A percentile compares a stretch with the other conserved stretches of the same genome.
Evolutionary conservation across 2,888 invertebrate species (phyloP).

Genomic region (Thalpophila matura): DNA sequence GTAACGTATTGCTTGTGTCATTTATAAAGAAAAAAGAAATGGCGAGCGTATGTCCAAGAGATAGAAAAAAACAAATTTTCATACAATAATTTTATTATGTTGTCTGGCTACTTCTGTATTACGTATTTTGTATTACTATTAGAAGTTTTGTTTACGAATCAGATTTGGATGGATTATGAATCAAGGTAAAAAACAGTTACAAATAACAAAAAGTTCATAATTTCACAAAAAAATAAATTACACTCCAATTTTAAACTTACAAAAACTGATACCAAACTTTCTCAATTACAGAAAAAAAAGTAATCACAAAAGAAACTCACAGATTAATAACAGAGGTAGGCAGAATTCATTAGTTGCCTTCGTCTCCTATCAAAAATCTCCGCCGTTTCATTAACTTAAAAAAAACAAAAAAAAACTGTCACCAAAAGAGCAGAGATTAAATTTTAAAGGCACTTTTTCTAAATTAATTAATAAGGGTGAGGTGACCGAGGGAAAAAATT

Average conservation of each 20-base stretch:
- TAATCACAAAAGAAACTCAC: slow-evolving; percentile 56
- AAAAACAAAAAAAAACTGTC: slow-evolving; percentile 80
- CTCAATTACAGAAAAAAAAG: slow-evolving; percentile 61
- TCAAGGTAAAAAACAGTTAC: background rate
- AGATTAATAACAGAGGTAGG: slow-evolving; percentile 73
- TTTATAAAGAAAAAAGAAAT: background rate
- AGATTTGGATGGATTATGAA: too few relatives aligned
- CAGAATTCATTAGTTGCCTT: slow-evolving; percentile 76
- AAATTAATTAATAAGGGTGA: slow-evolving; percentile 87
- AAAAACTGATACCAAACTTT: slow-evolving; percentile 56
- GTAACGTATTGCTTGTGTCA: slow-evolving; percentile 40
- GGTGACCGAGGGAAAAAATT: slow-evolving; percentile 87
- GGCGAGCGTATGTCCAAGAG: background rate
- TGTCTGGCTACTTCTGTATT: too few relatives aligned
- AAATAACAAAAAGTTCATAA: slow-evolving; percentile 4
- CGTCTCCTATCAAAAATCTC: slow-evolving; percentile 84
- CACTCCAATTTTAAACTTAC: slow-evolving; percentile 31
- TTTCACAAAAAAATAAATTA: slow-evolving; percentile 31
- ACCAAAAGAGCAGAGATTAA: slow-evolving; percentile 86
- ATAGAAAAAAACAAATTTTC: background rate
- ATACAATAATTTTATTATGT: too few relatives aligned
- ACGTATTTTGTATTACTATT: too few relatives aligned
- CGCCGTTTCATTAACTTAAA: slow-evolving; percentile 83
- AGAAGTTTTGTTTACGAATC: too few relatives aligned
- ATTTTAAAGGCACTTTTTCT: slow-evolving; percentile 86